Conservation (phyloP, 1,140 invertebrate species). For the Temnothorax curvispinosus region DNA sequence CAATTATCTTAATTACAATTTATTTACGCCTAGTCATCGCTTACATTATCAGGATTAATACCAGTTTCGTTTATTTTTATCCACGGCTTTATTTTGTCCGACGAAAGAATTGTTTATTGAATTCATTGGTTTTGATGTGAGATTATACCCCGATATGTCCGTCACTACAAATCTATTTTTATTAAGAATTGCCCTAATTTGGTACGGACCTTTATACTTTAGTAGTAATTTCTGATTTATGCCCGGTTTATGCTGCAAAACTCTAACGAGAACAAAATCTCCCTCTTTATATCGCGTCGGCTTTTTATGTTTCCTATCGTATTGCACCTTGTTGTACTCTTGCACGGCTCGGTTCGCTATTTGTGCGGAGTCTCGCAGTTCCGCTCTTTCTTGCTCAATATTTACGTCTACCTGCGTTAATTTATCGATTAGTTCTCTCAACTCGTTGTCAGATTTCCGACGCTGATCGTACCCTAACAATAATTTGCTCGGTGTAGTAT, state of each 20-base stretch:
- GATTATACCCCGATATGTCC: background rate
- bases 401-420: too few species aligned
- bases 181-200: background rate
- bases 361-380: too few species aligned
- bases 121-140: background rate
- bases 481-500: too few species aligned
- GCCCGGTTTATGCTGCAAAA: background rate
- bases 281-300: background rate
- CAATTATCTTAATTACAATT: too few species aligned
- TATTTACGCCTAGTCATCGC: too few species aligned
- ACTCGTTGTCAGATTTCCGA: too few species aligned
- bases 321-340: too few species aligned
- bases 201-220: background rate
- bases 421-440: too few species aligned
- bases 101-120: background rate
- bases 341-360: too few species aligned
- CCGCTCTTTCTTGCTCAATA: too few species aligned
- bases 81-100: slow-evolving; percentile 18
- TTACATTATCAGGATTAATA: too few species aligned
- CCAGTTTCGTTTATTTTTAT: background rate
- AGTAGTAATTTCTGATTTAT: background rate
- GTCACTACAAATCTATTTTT: slow-evolving; percentile 33
- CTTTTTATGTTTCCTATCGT: background rate
- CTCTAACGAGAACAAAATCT: background rate
- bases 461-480: too few species aligned